Evolutionary conservation across 1,140 invertebrate species (phyloP).

Genomic region (Neodiprion lecontei): DNA sequence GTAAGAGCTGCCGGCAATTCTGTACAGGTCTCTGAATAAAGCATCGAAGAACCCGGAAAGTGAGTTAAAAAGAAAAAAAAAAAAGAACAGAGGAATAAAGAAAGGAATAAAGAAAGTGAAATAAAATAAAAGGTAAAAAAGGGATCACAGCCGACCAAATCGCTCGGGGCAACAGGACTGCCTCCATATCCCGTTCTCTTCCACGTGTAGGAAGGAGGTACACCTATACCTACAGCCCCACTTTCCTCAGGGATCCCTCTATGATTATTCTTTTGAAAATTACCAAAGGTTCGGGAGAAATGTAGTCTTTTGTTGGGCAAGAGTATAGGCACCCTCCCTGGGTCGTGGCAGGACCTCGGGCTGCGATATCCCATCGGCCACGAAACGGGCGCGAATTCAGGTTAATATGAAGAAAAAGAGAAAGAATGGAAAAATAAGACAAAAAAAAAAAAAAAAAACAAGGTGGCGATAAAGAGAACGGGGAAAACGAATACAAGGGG

Average conservation of each 20-base stretch:
- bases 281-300: conserved; percentile 1
- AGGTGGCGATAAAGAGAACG: too few relatives aligned
- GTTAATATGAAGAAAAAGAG: background rate
- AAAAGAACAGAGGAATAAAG: too few relatives aligned
- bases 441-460: too few relatives aligned
- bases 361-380: background rate
- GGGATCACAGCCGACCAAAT: background rate
- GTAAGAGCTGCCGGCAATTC: too few relatives aligned
- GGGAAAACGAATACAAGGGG: too few relatives aligned
- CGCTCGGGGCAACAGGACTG: background rate
- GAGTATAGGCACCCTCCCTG: background rate
- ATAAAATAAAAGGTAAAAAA: too few relatives aligned
- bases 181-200: background rate
- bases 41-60: too few relatives aligned
- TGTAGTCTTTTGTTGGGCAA: conserved; percentile 2
- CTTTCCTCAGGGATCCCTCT: background rate
- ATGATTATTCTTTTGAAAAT: conserved; percentile 8
- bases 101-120: too few relatives aligned
- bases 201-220: too few relatives aligned
- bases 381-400: background rate
- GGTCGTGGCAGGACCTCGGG: background rate
- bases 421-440: too few relatives aligned
- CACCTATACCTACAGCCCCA: background rate
- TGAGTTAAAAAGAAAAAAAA: too few relatives aligned
- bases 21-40: too few relatives aligned